Base-by-base conservation (phyloP, 2,113 vertebrate genomes). In the Chamaea fasciata region DNA sequence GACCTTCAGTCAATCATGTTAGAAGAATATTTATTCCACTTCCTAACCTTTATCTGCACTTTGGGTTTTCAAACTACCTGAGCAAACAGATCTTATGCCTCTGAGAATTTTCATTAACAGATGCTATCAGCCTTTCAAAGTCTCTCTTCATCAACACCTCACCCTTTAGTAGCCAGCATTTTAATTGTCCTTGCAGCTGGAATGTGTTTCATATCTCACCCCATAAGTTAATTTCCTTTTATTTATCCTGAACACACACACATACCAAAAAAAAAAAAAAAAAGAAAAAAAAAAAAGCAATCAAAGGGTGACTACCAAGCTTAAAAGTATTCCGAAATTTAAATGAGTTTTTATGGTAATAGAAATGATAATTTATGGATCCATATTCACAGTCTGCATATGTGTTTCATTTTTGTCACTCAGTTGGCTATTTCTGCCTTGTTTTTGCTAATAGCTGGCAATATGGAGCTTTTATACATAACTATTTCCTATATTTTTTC, bases 321-420 rank as follows among this genome's bases (percentile, higher is more conserved):
- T 93, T 5, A 31, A 92, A 95, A 91, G 59, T 90, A 94, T 89
- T 95, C 71, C 95, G 91, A 95, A 94, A 96, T 97, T 95, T 92
- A 96, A 96, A 95, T 96, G 65, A 95, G 83, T 70, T 95, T 96
- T 92, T 92, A 94, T 91, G 87, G 46, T 57, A 94, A 90, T 93
- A 91, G 53, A 78, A 83, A 93, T 93, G 75, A 59, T 93, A 95
- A 96, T 96, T 95, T 92, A 93, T 93, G 92, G 89, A 87, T 92
- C 71, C 57, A 81, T 62, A 85, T 77, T 94, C 62, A 86, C 62
- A 89, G 83, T 47, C 76, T 76, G 82, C 50, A 73, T 52, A 64
- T 22, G 46, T 77, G 50, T 27, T 88, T 89, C 39, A 8, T 83
- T 73, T 65, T 64, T 94, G 56, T 70, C 88, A 70, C 27, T 92